Base-by-base conservation (phyloP, 1,140 invertebrate species). In the Bombus difficillimus region DNA sequence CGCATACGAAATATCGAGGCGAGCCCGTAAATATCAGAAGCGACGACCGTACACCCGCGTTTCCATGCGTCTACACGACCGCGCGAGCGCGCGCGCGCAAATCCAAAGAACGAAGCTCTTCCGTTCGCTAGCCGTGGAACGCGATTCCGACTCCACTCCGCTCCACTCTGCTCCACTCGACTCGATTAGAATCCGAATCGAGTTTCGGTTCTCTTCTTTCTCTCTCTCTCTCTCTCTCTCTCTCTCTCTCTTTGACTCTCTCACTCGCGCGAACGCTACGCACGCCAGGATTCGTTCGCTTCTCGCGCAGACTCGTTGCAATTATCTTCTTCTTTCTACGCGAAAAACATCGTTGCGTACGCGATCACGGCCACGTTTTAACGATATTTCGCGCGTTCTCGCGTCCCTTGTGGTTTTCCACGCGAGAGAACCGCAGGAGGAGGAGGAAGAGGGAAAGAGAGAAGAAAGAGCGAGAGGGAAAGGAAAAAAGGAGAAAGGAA, bases 1-100 rank as follows among this genome's bases (percentile, higher is more conserved):
- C 68, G 68, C 69, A 88, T 89, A 89, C 86, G 78, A 86, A 88
- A 90, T 88, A 90, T 84, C 89, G 86, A 79, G 69, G 69, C 76
- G 77, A 71, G 83, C 73, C 81, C 86, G 89, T 90, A 88, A 90
- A 83, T 85, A 90, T 85, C 41, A 73, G 62, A 88, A 86, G 83
- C 57, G 86, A 90, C 72, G 88, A 90, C 73, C 69, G 77, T 87
- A 62, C 37, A 62, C 75, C 53, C 59, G 83, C n/a, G 53, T 62
- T 69, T 85, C 37, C 76, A 59, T 53, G 57, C 53, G 53, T 75
- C 25, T 69, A 32, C n/a, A n/a, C 22, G 32, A 8, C 4, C 57
- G 25, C 32, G 25, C 34, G 62, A 34, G 37, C 43, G n/a, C 59
- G 25, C 34, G 62, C 41, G 37, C 43, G n/a, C 59, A 28, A 79